Evolutionary conservation across 2,888 invertebrate genomes (phyloP), one percentile per base, ranked within the genome.

Genomic region (Leucophenga montana): DNA sequence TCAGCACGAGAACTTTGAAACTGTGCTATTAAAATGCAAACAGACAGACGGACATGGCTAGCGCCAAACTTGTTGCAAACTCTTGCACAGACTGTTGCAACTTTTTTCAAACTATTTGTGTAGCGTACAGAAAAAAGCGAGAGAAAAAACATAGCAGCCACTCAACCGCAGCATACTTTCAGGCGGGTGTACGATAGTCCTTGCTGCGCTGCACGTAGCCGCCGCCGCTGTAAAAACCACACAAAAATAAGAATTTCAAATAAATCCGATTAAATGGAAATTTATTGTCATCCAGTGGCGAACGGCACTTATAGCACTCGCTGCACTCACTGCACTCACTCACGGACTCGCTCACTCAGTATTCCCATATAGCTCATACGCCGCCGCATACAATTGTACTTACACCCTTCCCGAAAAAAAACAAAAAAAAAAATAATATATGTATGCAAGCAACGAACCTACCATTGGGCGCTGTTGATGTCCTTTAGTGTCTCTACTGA

Each of bases 181-280:
- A 66, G n/a, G 54, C 39, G 33, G 9, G 13, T 4, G 31, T 16
- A 8, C 53, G 46, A 44, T 27, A 18, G 50, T 59, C 18, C 39
- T 18, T 4, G 62, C 57, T 14, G 4, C 18, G 18, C 22, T 20
- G 22, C 46, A 62, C 33, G 44, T 33, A 33, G 62, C 27, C 50
- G 16, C 31, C 57, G 39, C 48, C 31, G 53, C 71, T 75, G 75
- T 73, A 74, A 78, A 77, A 78, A 78, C 78, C 79, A 69, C 78
- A 78, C 71, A 56, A 74, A 79, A 84, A 82, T 84, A 84, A 84
- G 79, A 82, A 83, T 84, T 84, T 83, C 83, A 85, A 85, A 85
- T 83, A 85, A 85, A 85, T 85, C 85, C 82, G 82, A 85, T 85
- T 85, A 85, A 85, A 84, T 82, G 80, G 83, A 85, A 83, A 79